These are phyloP conservation scores for Columba janthina DNA, from an alignment of 2,113 vertebrate species.

Conservation along the genomic window DNA sequence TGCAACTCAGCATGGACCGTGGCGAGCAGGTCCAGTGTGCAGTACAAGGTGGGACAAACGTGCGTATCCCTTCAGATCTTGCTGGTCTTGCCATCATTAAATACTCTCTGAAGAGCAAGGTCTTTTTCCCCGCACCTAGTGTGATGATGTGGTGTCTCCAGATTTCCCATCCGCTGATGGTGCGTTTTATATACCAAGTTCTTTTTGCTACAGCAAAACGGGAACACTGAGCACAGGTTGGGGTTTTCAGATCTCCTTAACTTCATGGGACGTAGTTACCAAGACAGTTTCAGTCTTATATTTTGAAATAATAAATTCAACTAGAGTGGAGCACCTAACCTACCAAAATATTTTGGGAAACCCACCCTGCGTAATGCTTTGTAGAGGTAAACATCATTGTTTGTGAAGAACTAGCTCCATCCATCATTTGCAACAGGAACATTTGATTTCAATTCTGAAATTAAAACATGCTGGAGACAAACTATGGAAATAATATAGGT, in stretches of 20 bases:
- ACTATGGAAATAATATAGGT: not conserved
- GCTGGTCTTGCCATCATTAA: not conserved
- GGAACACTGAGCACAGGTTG: too few species aligned
- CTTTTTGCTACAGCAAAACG: not conserved
- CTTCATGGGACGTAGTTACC: not conserved
- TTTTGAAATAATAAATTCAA: not conserved
- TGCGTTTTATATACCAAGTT: fast-evolving
- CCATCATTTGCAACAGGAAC: not conserved
- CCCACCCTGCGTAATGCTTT: fast-evolving
- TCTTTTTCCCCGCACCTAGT: not conserved
- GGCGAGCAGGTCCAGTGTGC: not conserved
- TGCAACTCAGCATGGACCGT: not conserved
- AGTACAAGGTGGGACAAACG: not conserved
- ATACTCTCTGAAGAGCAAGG: not conserved
- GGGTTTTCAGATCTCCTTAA: not conserved
- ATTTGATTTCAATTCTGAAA: not conserved
- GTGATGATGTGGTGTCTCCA: not conserved
- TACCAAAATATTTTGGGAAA: not conserved
- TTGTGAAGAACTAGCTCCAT: not conserved
- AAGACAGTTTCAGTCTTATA: not conserved
- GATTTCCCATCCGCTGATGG: not conserved
- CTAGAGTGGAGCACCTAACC: not conserved
- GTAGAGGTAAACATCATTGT: not conserved
- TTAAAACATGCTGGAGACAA: not conserved
- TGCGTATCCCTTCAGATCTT: not conserved